phyloP scores from a whole-genome alignment of 2,113 vertebrate species.

The Petrocephalus microphthalmus region DNA sequence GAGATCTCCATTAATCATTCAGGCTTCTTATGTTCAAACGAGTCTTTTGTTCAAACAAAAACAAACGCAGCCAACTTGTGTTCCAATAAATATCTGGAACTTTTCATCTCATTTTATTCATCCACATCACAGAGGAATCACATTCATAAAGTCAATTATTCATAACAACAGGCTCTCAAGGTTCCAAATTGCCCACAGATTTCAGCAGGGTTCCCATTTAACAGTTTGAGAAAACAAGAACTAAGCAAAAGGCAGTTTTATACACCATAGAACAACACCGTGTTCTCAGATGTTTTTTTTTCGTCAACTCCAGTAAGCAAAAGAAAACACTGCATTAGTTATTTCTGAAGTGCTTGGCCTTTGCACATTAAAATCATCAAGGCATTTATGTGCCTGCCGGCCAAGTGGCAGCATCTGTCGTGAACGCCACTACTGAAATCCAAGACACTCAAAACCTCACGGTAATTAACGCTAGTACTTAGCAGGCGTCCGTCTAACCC shows the following conservation, averaged over 20 bases:
- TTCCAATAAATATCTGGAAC: slow-evolving; percentile 45
- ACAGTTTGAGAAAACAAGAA: slow-evolving; percentile 21
- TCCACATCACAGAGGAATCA: slow-evolving; percentile 41
- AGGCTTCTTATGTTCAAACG: slow-evolving; percentile 27
- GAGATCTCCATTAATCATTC: slow-evolving; percentile 21
- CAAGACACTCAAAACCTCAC: neutral
- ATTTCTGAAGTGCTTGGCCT: neutral
- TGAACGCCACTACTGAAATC: neutral
- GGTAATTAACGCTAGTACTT: neutral
- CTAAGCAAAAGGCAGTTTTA: slow-evolving; percentile 51
- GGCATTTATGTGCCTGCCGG: neutral
- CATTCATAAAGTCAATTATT: slow-evolving; percentile 41
- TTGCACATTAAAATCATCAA: neutral
- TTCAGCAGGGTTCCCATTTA: slow-evolving; percentile 40
- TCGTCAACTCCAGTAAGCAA: neutral
- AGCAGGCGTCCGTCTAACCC: neutral
- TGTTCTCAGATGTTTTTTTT: slow-evolving; percentile 26
- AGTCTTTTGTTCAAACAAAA: slow-evolving; percentile 29
- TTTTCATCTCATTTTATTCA: slow-evolving; percentile 36
- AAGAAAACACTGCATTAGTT: neutral
- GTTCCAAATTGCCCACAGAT: slow-evolving; percentile 36
- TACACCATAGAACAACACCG: slow-evolving; percentile 24
- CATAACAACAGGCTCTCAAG: slow-evolving; percentile 36
- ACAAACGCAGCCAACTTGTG: slow-evolving; percentile 26
- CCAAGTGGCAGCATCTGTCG: neutral